Evolutionary conservation across 2,888 invertebrate species (phyloP).

Genomic region (Cheilosia grossa): DNA sequence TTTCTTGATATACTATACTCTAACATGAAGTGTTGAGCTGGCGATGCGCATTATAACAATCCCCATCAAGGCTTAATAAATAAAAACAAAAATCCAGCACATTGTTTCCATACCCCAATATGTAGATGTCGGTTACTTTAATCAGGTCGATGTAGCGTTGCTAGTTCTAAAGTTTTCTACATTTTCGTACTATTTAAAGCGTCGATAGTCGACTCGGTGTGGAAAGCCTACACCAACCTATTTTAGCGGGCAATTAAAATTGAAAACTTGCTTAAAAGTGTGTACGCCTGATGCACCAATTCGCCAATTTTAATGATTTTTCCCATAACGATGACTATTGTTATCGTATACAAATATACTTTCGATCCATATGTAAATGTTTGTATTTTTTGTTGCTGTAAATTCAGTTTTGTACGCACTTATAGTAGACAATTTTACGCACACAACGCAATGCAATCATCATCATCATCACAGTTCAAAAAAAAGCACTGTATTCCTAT

Average conservation of each 20-base stretch:
- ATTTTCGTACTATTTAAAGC: no score
- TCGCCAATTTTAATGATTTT: slow-evolving; percentile 8
- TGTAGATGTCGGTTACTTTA: no score
- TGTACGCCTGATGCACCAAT: slow-evolving; percentile 10
- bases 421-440: slow-evolving; percentile 30
- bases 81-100: no score
- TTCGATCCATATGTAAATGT: slow-evolving; percentile 23
- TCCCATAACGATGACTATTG: slow-evolving; percentile 9
- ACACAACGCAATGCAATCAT: slow-evolving; percentile 64
- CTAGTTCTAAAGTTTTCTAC: no score
- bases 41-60: no score
- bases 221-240: background rate
- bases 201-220: no score
- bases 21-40: no score
- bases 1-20: no score
- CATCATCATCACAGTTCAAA: slow-evolving; percentile 48
- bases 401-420: slow-evolving; percentile 40
- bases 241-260: background rate
- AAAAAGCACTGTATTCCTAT: slow-evolving; percentile 38
- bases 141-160: no score
- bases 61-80: no score
- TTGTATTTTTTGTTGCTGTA: slow-evolving; percentile 11
- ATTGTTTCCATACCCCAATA: no score
- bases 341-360: slow-evolving; percentile 3
- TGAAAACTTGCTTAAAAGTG: background rate